phyloP scores from a whole-genome alignment of 2,797 vertebrate species.

The Pseudochirops corinnae region DNA sequence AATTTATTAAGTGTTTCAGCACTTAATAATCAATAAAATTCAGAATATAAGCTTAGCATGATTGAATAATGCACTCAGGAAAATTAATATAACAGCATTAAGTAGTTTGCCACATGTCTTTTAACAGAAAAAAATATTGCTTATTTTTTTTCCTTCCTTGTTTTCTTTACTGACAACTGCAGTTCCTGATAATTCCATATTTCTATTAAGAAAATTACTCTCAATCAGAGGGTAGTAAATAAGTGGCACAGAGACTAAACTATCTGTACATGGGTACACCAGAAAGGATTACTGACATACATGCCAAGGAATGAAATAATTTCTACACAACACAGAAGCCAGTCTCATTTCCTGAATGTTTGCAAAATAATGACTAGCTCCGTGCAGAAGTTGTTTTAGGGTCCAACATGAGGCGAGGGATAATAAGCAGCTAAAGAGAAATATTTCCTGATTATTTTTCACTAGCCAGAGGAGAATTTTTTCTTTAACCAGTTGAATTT shows the following conservation, averaged over 20 bases:
- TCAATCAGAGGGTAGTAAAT: slow-evolving; percentile 32
- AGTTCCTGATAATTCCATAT: slow-evolving; percentile 43
- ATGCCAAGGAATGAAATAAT: not conserved
- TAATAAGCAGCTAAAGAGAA: not conserved
- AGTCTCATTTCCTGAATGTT: slow-evolving; percentile 23
- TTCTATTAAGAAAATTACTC: slow-evolving; percentile 61
- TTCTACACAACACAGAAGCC: not conserved
- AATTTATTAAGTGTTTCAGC: slow-evolving; percentile 50
- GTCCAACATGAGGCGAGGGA: not conserved
- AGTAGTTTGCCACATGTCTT: not conserved
- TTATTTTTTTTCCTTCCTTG: slow-evolving; percentile 17
- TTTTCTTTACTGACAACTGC: slow-evolving; percentile 33
- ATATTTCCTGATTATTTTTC: slow-evolving; percentile 25
- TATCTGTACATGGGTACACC: not conserved
- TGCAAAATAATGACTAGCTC: slow-evolving; percentile 28
- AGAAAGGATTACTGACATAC: not conserved
- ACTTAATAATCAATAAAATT: slow-evolving; percentile 53
- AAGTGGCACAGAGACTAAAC: slow-evolving; percentile 56
- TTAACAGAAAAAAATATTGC: not conserved
- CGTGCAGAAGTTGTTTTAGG: slow-evolving; percentile 1
- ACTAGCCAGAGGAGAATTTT: not conserved
- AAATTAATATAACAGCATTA: slow-evolving; percentile 38
- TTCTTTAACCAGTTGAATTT: slow-evolving; percentile 19
- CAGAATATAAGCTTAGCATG: slow-evolving; percentile 2
- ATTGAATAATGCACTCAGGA: slow-evolving; percentile 49